Evolutionary conservation across 2,797 vertebrate species (phyloP), one percentile per base, ranked within the genome.

Genomic region (Atherinosoma microstoma): DNA sequence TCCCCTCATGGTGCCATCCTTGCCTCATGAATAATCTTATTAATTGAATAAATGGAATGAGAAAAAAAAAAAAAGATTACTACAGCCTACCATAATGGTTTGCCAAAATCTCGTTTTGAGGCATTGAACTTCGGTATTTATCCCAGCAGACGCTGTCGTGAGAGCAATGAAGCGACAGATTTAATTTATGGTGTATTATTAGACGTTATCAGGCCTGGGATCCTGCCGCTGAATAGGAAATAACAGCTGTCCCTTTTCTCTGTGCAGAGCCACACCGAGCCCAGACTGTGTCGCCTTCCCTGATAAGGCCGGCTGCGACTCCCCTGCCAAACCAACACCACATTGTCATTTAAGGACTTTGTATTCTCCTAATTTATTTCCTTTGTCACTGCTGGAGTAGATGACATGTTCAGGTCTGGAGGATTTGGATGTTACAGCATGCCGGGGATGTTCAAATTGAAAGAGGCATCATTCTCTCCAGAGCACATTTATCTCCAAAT

Each of bases 151-250:
- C 53, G 70, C 73, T 69, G 67, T 74, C 58, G 60, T 45, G 72
- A 62, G 80, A 22, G 32, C 79, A 79, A 65, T 75, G 82, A 83
- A 84, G 84, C 76, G 15, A 67, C 65, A 82, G 83, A 89, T 92
- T 89, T 91, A 90, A 92, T 91, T 88, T 88, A 91, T 89, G 86
- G 71, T 24, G 59, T 63, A 71, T 91, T 91, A 91, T 90, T 89
- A 86, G 82, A 92, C 85, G 61, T 90, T 88, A 92, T 90, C 88
- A 58, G 79, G 83, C 78, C 13, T 24, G 42, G 73, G 78, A 87
- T 89, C 77, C 76, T 63, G 72, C 65, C 4, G 70, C 81, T 81
- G 83, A 91, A 91, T 76, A 71, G 84, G 75, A 74, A 88, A 84
- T 80, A 83, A 89, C 86, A 91, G 84, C 75, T 76, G 84, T 83